Base-by-base conservation (phyloP, 2,888 invertebrate genomes). In the Drosophila recens region DNA sequence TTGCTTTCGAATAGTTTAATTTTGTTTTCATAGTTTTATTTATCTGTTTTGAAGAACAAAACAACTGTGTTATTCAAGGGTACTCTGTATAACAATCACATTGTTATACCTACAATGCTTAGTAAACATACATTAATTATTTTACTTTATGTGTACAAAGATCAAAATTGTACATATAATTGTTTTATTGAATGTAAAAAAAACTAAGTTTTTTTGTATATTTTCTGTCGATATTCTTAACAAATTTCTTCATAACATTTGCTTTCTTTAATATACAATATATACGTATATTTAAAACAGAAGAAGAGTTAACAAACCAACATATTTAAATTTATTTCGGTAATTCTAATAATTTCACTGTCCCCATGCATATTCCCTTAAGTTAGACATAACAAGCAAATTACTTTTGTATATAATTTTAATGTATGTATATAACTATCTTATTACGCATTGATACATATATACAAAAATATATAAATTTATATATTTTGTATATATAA, bases 201-300 rank as follows among this genome's bases (percentile, higher is more conserved):
- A 20, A 33, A 51, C 49, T 45, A 34, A 52, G n/a, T 40, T 52
- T 46, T 40, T 64, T 46, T 64, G n/a, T 17, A 61, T 52, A 42
- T 49, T 64, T 51, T 65, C 13, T 43, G 30, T 42, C 34, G 20
- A 57, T 45, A 38, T 45, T 10, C 34, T 46, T 20, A 49, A 65
- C 40, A 63, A 74, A 72, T 75, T 79, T 74, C 67, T 76, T 79
- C 70, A 79, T 75, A 73, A 79, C 79, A 64, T 75, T 69, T 66
- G 67, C 72, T 75, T 72, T 71, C 65, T 79, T 76, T 68, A 30
- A 72, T 67, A 45, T 65, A 42, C 20, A 58, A 45, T 65, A 42
- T 30, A 58, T 40, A 46, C 13, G 23, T 33, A 51, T 46, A 36
- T 52, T 30, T 15, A 17, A 30, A 9, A 49, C n/a, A 23, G 23